phyloP scores from a whole-genome alignment of 2,113 vertebrate species.

The Daboia siamensis region DNA sequence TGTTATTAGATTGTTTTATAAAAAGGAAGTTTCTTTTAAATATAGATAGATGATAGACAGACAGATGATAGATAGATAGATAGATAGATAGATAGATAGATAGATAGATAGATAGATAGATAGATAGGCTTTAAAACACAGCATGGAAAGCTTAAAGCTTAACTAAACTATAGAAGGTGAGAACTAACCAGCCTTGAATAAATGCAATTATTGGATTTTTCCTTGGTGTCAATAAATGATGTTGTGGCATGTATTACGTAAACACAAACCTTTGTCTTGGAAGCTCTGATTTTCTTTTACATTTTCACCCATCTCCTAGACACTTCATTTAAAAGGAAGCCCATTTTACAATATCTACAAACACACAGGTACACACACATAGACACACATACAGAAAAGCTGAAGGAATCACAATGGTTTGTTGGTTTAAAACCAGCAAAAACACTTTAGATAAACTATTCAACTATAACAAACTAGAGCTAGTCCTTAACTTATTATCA shows the following conservation, averaged over 20 bases:
- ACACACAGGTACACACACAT: not conserved
- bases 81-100: too few species aligned
- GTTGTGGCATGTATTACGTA: not conserved
- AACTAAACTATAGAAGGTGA: not conserved
- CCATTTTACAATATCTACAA: not conserved
- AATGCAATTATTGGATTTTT: not conserved
- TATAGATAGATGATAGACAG: not conserved
- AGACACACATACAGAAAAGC: not conserved
- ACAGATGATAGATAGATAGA: too few species aligned
- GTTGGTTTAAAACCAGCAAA: not conserved
- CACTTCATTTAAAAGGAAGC: not conserved
- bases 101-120: too few species aligned
- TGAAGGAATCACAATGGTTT: not conserved
- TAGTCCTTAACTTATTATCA: too few species aligned
- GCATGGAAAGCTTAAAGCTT: not conserved
- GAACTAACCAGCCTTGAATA: not conserved
- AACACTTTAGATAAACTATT: not conserved
- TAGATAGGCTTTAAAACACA: not conserved
- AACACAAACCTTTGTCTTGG: not conserved
- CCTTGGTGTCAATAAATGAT: not conserved
- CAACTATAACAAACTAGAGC: too few species aligned
- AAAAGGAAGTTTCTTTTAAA: not conserved
- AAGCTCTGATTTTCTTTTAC: not conserved
- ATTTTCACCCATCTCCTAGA: not conserved
- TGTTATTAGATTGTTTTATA: not conserved